These are phyloP conservation scores for Lutraria lutraria DNA, from an alignment of 2,888 invertebrate genomes.

Conservation along the genomic window DNA sequence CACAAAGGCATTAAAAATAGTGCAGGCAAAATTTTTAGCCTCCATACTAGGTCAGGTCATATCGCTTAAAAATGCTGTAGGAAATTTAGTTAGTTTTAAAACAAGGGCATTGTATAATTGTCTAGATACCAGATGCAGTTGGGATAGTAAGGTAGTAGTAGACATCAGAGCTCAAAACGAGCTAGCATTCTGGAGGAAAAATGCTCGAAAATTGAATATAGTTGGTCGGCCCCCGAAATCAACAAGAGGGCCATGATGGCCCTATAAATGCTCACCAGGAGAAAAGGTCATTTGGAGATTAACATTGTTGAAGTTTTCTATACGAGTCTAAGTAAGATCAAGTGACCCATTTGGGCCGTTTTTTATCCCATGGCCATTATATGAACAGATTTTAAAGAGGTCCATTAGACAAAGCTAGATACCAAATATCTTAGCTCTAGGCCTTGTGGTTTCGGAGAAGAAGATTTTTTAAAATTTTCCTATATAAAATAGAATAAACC, in stretches of 20 bases:
- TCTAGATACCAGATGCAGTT: conserved; percentile 35
- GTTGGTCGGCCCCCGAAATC: not conserved
- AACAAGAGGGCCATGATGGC: conserved; percentile 11
- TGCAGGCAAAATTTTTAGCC: conserved; percentile 48
- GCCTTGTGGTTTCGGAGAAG: no score
- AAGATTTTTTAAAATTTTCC: no score
- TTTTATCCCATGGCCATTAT: no score
- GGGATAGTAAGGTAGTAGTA: conserved; percentile 47
- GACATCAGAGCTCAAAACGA: not conserved
- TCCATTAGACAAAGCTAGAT: no score
- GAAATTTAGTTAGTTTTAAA: conserved; percentile 37
- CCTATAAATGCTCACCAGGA: not conserved
- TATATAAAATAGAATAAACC: no score
- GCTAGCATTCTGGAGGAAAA: conserved; percentile 7
- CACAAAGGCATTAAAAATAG: not conserved
- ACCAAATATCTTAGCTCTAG: no score
- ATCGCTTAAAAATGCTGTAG: conserved; percentile 49
- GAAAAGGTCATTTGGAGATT: no score
- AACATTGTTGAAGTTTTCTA: no score
- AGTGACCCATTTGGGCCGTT: no score
- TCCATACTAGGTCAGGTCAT: conserved; percentile 47
- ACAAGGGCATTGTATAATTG: conserved; percentile 47
- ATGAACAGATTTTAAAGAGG: no score
- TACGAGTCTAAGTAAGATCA: no score
- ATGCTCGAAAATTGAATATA: not conserved